Evolutionary conservation across 2,797 vertebrate species (phyloP), one percentile per base, ranked within the genome.

Genomic region (Steatocranus sp.): DNA sequence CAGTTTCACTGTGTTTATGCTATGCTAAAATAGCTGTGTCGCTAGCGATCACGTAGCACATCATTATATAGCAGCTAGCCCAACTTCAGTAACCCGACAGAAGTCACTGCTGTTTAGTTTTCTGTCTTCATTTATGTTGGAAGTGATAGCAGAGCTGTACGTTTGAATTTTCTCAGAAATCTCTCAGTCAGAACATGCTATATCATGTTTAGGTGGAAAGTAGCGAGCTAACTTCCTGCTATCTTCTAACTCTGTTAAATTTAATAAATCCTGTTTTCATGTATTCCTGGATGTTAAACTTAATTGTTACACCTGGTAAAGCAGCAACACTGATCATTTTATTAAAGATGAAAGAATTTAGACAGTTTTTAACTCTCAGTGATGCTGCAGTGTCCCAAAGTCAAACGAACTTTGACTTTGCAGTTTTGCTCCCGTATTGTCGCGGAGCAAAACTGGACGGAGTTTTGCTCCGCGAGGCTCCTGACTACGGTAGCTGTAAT

Each of bases 371-470:
- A 27, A 27, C 53, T 54, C 53, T 54, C 25, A 17, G 14, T 30
- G 14, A 30, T 30, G 53, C 53, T 0, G 0, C 25, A 1, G 53
- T 0, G 3, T 6, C 17, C 0, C 1, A n/a, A n/a, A n/a, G n/a
- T n/a, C n/a, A n/a, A n/a, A n/a, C n/a, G n/a, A n/a, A n/a, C n/a
- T 54, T 54, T 54, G 53, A 54, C 53, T 54, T 54, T 30, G 14
- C n/a, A n/a, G n/a, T n/a, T n/a, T n/a, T n/a, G n/a, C n/a, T n/a
- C n/a, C n/a, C n/a, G n/a, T n/a, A n/a, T n/a, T n/a, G n/a, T n/a
- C n/a, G n/a, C n/a, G 53, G 53, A 54, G 14, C 53, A 27, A 1
- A 54, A 54, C 1, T 0, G 0, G 51, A 54, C 0, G 5, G 51
- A 27, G 51, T 54, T 54, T 54, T 54, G 5, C 53, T 56, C 25